Evolutionary conservation across 2,797 vertebrate genomes (phyloP).

Genomic region (Molossus molossus): DNA sequence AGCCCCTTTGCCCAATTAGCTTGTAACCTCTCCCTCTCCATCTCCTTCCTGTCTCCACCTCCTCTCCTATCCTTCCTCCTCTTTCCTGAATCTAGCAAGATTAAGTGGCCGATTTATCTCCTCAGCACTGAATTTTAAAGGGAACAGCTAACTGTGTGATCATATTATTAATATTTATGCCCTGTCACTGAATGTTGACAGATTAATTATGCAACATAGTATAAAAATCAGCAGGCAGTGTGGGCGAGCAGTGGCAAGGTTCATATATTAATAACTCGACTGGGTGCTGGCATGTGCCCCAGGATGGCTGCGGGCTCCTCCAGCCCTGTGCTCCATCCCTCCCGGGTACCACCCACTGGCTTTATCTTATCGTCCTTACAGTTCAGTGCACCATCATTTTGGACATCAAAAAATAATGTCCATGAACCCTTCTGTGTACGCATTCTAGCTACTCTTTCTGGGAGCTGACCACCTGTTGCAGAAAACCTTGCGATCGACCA

Average conservation of each 20-base stretch:
- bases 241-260: conserved; percentile 88
- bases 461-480: background rate
- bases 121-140: conserved; percentile 88
- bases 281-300: conserved; percentile 70
- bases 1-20: conserved; percentile 68
- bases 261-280: conserved; percentile 88
- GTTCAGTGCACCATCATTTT: background rate
- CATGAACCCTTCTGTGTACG: background rate
- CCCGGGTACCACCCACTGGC: background rate
- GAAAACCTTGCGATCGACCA: background rate
- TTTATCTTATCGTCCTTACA: background rate
- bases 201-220: conserved; percentile 92
- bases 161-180: conserved; percentile 92
- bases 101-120: conserved; percentile 90
- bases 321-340: background rate
- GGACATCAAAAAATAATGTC: background rate
- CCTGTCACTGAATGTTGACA: conserved; percentile 91
- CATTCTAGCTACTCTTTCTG: background rate
- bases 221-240: conserved; percentile 89
- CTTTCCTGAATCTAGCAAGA: conserved; percentile 87
- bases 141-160: conserved; percentile 91
- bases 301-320: background rate
- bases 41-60: background rate
- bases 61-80: conserved; percentile 57
- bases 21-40: conserved; percentile 9